phyloP scores from a whole-genome alignment of 2,113 vertebrate genomes.

The Oenanthe oenanthe region DNA sequence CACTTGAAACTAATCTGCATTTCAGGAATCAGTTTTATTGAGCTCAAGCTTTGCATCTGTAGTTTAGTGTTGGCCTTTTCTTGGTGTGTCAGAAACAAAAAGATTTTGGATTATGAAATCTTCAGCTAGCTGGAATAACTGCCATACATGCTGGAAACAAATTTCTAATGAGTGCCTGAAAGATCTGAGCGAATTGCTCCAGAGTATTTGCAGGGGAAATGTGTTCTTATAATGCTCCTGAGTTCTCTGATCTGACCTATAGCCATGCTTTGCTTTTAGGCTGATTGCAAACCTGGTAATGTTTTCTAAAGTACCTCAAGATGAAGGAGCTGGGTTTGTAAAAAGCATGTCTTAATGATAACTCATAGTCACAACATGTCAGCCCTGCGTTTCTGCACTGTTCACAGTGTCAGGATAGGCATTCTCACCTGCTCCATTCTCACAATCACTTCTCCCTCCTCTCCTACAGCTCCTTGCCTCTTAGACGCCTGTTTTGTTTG shows the following conservation, averaged over 20 bases:
- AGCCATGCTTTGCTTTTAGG: slow-evolving; percentile 12
- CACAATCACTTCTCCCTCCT: not conserved
- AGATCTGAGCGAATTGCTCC: not conserved
- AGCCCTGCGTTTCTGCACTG: not conserved
- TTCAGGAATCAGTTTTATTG: not conserved
- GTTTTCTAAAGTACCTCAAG: not conserved
- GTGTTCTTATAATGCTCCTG: not conserved
- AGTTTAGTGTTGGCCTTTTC: not conserved
- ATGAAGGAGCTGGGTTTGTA: not conserved
- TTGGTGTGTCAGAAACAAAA: not conserved
- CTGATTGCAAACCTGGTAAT: slow-evolving; percentile 37
- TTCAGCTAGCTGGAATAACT: slow-evolving; percentile 29
- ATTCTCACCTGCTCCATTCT: not conserved
- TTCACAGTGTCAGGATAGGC: not conserved
- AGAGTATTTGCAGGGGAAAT: not conserved
- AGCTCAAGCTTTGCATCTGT: not conserved
- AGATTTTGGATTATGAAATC: not conserved
- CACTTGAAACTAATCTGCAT: not conserved
- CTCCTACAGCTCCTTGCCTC: not conserved
- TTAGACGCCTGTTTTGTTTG: not conserved
- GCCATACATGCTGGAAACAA: not conserved
- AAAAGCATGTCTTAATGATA: not conserved
- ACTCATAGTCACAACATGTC: not conserved
- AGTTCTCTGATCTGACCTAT: not conserved
- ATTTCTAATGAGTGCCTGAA: not conserved